Evolutionary conservation across 1,140 invertebrate genomes (phyloP), one percentile per base, ranked within the genome.

Genomic region (Psilanteris sp.): DNA sequence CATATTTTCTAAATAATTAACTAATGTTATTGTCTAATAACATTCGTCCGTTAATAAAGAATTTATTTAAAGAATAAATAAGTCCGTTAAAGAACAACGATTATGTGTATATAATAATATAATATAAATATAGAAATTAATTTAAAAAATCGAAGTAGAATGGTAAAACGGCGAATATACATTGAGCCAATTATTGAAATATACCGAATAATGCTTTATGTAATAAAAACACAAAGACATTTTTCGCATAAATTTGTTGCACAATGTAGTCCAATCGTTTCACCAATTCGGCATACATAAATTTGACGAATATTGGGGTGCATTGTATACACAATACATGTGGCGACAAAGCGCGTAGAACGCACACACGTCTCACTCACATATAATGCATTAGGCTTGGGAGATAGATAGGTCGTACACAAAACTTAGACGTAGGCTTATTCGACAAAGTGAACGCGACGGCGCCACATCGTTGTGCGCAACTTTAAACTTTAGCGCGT

Each of bases 371-470:
- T 16, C 36, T 13, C 24, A 62, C 55, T 20, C 43, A 61, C 41
- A 34, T 15, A 44, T n/a, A n/a, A n/a, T 41, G 29, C 52, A 57
- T 48, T 43, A 44, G 44, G 43, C 54, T 29, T 27, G 27, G 29
- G 54, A 70, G 66, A 61, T 44, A 70, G 32, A 39, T n/a, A n/a
- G n/a, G n/a, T n/a, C 52, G 48, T 9, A 15, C 16, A 15, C 26
- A 9, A 44, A 18, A 44, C 52, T 8, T 46, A 46, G 57, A 64
- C 59, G n/a, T n/a, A 64, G 61, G 71, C 71, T 43, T 74, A 66
- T 74, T 74, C 54, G 54, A 16, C 46, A 67, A 37, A 74, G 61
- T 67, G 71, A 67, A 13, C 61, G 71, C 71, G 37, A 66, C 71
- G 52, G 52, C 52, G 61, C 61, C 54, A 34, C 59, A 66, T 66